Evolutionary conservation across 2,888 invertebrate genomes (phyloP), one percentile per base, ranked within the genome.

Genomic region (Phengaris arion): DNA sequence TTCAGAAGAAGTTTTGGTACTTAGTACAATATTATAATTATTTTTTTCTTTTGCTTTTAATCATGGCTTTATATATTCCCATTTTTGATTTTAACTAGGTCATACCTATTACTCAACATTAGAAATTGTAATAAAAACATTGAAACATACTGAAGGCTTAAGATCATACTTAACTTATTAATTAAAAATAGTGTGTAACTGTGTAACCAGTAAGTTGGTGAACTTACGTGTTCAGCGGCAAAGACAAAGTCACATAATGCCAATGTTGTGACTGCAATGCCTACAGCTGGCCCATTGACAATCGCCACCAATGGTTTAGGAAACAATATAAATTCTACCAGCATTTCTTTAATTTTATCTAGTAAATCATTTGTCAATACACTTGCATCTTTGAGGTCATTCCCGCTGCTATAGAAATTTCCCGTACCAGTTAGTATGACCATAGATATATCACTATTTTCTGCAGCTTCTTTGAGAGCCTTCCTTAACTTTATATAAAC

Each of bases 221-320:
- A 9, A 69, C 69, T 90, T 87, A 97, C 98, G 87, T 93, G 95
- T 81, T 98, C 97, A n/a, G 96, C 95, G 75, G 98, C 97, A 94
- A 97, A 98, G 8, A 98, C 96, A 76, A 97, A 94, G 93, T 99
- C 99, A 91, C 96, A 98, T 1, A 99, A 93, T 0, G 96, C 96
- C 74, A 98, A 92, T 10, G 96, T 96, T 0, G 99, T 99, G 4
- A 96, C 96, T 68, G 96, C 96, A 81, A 99, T 96, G 48, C 99
- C 99, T 81, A 99, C 95, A 13, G 98, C 98, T 68, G 98, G 98
- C 2, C 99, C 99, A 94, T 99, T 99, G 0, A 99, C 96, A 77
- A 98, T 91, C 13, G 96, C 97, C 79, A 99, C 94, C 68, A 99
- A 86, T 55, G 98, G 90, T 89, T 99, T 99, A 0, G 98, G 97